Conservation (phyloP, 2,797 vertebrate genomes). For the Sebastiscus albofasciatus region DNA sequence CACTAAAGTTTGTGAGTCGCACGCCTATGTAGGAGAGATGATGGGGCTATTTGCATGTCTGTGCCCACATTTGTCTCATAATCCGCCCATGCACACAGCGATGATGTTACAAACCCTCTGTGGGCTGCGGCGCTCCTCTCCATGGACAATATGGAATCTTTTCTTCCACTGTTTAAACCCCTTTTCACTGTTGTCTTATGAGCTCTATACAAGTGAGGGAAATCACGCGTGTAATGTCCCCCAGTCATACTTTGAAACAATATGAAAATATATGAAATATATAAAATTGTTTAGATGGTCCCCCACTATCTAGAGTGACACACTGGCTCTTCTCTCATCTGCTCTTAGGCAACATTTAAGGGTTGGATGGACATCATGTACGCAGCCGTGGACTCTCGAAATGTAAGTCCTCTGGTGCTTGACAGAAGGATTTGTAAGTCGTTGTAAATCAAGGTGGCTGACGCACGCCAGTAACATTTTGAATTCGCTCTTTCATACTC, state of each 20-base stretch:
- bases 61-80: not conserved
- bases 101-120: not conserved
- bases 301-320: not conserved
- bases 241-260: too few relatives aligned
- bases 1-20: not conserved
- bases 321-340: slow-evolving; percentile 29
- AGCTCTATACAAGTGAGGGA: not conserved
- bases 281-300: not conserved
- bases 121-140: not conserved
- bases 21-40: not conserved
- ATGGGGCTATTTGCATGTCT: not conserved
- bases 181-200: not conserved
- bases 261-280: not conserved
- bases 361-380: slow-evolving; percentile 91
- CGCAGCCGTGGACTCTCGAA: slow-evolving; percentile 84
- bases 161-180: not conserved
- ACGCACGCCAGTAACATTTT: not conserved
- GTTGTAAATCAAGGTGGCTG: not conserved
- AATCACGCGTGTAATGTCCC: not conserved
- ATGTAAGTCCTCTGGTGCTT: slow-evolving; percentile 63
- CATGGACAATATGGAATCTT: too few relatives aligned
- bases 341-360: slow-evolving; percentile 84
- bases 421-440: not conserved
- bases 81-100: not conserved
- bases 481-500: accelerated